Evolutionary conservation across 2,113 vertebrate genomes (phyloP).

Genomic region (Cebidichthys violaceus): DNA sequence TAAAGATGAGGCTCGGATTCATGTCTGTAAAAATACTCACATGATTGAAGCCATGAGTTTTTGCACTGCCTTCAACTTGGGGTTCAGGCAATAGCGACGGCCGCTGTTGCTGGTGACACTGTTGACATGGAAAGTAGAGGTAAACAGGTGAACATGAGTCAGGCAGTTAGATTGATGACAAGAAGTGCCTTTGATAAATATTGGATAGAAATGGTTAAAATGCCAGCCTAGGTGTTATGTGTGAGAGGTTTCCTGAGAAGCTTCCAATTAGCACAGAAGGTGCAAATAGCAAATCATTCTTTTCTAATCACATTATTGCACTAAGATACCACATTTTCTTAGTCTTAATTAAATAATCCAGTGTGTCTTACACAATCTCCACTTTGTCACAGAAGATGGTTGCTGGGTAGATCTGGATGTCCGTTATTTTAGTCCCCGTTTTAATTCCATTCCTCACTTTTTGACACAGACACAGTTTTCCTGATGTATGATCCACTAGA

Average conservation of each 20-base stretch:
- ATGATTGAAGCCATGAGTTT: conserved; percentile 31
- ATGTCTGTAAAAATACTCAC: conserved; percentile 58
- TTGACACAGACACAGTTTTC: conserved; percentile 66
- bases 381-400: conserved; percentile 63
- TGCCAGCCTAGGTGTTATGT: background rate
- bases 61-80: background rate
- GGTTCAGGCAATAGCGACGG: conserved; percentile 70
- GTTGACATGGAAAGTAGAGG: conserved; percentile 18
- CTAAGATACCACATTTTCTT: background rate
- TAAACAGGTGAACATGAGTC: background rate
- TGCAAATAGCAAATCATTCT: background rate
- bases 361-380: conserved; percentile 78
- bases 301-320: background rate
- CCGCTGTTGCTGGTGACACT: conserved; percentile 61
- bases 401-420: conserved; percentile 68
- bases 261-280: background rate
- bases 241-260: background rate
- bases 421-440: background rate
- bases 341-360: background rate
- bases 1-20: background rate
- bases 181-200: too few species aligned
- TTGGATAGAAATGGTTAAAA: background rate
- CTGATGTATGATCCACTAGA: conserved; percentile 30
- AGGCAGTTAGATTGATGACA: background rate
- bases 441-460: accelerated